These are phyloP conservation scores for Myzus persicae DNA, from an alignment of 1,140 invertebrate genomes.

Conservation along the genomic window DNA sequence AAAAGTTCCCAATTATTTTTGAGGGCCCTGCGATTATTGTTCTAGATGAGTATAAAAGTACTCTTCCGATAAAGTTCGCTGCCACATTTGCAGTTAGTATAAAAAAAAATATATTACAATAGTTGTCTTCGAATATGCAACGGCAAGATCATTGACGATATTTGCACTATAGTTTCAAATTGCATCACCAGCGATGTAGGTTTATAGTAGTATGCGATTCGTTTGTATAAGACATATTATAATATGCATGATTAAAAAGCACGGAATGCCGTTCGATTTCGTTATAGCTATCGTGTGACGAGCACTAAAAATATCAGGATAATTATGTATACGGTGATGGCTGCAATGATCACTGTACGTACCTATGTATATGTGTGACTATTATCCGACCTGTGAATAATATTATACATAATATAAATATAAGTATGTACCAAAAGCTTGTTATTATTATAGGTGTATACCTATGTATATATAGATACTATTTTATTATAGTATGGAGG, in stretches of 20 bases:
- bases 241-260: background rate
- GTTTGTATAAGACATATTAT: too few species aligned
- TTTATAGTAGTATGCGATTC: background rate
- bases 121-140: background rate
- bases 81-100: background rate
- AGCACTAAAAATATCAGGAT: too few species aligned
- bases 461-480: background rate
- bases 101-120: background rate
- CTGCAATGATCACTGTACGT: background rate
- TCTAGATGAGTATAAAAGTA: background rate
- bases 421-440: background rate
- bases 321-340: too few species aligned
- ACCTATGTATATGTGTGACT: background rate
- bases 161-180: background rate
- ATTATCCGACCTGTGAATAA: background rate
- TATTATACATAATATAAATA: background rate
- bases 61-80: background rate
- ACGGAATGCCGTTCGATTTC: background rate
- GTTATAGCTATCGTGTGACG: background rate
- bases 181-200: too few species aligned
- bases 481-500: background rate
- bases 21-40: background rate
- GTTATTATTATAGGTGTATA: background rate
- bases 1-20: background rate
- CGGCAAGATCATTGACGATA: background rate